Conservation (phyloP, 2,797 vertebrate genomes). For the Hybognathus amarus region DNA sequence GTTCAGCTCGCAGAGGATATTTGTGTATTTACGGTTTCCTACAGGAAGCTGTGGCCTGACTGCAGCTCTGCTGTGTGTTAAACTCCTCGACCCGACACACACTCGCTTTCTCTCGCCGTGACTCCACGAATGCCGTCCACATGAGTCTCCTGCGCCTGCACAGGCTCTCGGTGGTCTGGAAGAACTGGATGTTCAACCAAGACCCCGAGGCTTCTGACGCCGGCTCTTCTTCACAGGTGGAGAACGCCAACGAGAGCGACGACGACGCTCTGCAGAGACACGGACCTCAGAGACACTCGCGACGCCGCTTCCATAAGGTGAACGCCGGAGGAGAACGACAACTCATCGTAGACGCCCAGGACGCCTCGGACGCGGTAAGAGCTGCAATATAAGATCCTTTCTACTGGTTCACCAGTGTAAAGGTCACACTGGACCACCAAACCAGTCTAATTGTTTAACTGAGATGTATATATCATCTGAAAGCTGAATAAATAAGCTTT, state of each 20-base stretch:
- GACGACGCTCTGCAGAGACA: neutral
- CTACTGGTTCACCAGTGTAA: too few species aligned
- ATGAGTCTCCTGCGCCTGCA: slow-evolving; percentile 84
- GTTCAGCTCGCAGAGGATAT: slow-evolving; percentile 67
- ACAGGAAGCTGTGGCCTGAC: slow-evolving; percentile 83
- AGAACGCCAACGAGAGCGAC: slow-evolving; percentile 81
- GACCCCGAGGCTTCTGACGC: slow-evolving; percentile 67
- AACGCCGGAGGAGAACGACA: slow-evolving; percentile 88
- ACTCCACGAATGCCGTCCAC: slow-evolving; percentile 65
- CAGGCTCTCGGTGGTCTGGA: slow-evolving; percentile 85
- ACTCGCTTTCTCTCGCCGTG: slow-evolving; percentile 64
- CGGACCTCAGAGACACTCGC: slow-evolving; percentile 82
- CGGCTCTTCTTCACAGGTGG: slow-evolving; percentile 90
- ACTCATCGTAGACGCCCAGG: slow-evolving; percentile 87
- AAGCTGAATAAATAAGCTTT: too few species aligned
- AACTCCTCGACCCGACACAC: neutral
- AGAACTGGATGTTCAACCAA: slow-evolving; percentile 91
- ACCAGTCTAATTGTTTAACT: too few species aligned
- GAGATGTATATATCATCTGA: too few species aligned
- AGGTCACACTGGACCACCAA: too few species aligned
- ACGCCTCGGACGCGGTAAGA: slow-evolving; percentile 84
- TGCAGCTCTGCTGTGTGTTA: slow-evolving; percentile 66
- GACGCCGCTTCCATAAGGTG: slow-evolving; percentile 86
- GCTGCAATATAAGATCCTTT: too few species aligned
- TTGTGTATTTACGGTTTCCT: slow-evolving; percentile 82